Evolutionary conservation across 2,797 vertebrate species (phyloP).

Genomic region (Acomys russatus): DNA sequence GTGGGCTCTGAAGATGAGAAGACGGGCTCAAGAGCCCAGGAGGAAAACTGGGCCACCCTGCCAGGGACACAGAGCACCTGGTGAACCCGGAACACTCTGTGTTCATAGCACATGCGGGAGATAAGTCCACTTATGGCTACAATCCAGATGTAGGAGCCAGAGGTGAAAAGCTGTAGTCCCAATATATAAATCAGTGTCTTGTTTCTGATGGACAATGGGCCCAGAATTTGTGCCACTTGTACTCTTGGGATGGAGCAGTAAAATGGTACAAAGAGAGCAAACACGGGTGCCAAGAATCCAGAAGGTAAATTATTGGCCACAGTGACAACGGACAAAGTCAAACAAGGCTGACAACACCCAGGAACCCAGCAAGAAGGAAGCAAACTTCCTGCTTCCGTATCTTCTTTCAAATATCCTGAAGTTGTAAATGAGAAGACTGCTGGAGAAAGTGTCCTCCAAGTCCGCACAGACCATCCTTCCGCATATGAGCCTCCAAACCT

Average conservation of each 20-base stretch:
- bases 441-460: slow-evolving; percentile 97
- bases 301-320: slow-evolving; percentile 94
- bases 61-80: slow-evolving; percentile 91
- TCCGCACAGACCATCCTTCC: slow-evolving; percentile 96
- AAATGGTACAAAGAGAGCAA: too few relatives aligned
- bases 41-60: slow-evolving; percentile 92
- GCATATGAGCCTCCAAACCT: slow-evolving; percentile 95
- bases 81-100: slow-evolving; percentile 91
- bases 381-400: slow-evolving; percentile 97
- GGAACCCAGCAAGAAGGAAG: slow-evolving; percentile 95
- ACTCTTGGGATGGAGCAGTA: too few relatives aligned
- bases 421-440: slow-evolving; percentile 98
- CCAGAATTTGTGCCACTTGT: too few relatives aligned
- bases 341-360: slow-evolving; percentile 95
- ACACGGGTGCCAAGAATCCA: slow-evolving; percentile 87
- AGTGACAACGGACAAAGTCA: slow-evolving; percentile 93
- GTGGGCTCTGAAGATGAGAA: slow-evolving; percentile 94
- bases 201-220: too few relatives aligned
- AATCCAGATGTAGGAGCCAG: too few relatives aligned
- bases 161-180: slow-evolving; percentile 73
- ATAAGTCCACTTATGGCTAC: too few relatives aligned
- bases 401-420: slow-evolving; percentile 98
- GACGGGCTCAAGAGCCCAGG: slow-evolving; percentile 93
- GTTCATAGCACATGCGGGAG: slow-evolving; percentile 94
- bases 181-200: too few relatives aligned